Conservation (phyloP, 2,888 invertebrate genomes). For the Dusona sp. region DNA sequence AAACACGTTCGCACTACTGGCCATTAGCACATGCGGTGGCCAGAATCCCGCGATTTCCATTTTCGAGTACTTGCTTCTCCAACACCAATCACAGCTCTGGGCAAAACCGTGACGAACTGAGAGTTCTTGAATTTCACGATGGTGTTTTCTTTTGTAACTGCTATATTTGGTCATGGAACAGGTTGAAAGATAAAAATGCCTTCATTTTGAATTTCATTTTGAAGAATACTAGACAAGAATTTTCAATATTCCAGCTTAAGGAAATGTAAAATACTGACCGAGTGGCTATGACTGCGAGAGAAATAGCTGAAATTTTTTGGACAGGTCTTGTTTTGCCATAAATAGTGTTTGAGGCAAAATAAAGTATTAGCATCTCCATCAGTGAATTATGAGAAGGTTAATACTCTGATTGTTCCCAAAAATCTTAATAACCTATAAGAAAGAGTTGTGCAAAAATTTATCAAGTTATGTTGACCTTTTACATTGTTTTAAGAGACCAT, state of each 20-base stretch:
- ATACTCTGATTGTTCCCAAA: not conserved
- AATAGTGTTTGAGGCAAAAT: too few relatives aligned
- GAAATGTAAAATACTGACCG: too few relatives aligned
- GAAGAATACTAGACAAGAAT: not conserved
- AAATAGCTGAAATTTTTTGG: too few relatives aligned
- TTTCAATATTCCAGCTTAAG: not conserved
- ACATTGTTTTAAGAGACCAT: not conserved
- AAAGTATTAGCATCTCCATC: not conserved
- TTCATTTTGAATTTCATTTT: not conserved
- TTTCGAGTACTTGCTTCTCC: slow-evolving; percentile 33
- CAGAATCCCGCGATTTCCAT: slow-evolving; percentile 43
- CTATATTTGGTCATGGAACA: not conserved
- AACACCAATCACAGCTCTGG: slow-evolving; percentile 11
- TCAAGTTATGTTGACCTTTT: too few relatives aligned
- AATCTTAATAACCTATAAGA: not conserved
- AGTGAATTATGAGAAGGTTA: not conserved
- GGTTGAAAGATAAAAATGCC: not conserved
- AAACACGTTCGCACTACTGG: slow-evolving; percentile 61
- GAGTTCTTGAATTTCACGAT: slow-evolving; percentile 9
- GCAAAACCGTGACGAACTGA: not conserved
- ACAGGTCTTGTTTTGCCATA: too few relatives aligned
- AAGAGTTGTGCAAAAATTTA: not conserved
- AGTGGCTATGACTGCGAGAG: too few relatives aligned
- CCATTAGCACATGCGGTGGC: slow-evolving; percentile 52
- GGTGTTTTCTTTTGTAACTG: not conserved